Percentiles rank a stretch among this genome's conserved stretches.
These are phyloP conservation scores for Geococcyx californianus DNA, from an alignment of 2,113 vertebrate species.

Conservation along the genomic window DNA sequence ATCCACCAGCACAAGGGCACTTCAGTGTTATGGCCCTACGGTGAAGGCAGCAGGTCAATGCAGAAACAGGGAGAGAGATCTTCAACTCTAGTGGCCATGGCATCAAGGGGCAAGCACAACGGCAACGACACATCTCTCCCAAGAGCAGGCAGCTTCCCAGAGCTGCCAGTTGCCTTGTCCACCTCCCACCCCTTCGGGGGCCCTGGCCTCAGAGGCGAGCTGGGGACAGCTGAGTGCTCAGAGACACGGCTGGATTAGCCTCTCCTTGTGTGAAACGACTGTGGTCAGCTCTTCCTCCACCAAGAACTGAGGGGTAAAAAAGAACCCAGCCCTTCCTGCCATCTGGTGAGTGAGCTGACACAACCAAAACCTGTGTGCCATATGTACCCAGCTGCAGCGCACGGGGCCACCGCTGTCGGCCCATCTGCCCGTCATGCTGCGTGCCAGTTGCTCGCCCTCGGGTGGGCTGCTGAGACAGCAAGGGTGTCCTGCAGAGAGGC, in stretches of 20 bases:
- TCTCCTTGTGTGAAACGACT: not conserved
- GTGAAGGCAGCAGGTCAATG: not conserved
- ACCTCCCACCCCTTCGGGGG: not conserved
- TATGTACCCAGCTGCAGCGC: conserved; percentile 41
- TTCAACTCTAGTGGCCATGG: not conserved
- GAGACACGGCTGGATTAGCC: not conserved
- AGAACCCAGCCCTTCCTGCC: conserved; percentile 34
- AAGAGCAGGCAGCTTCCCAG: not conserved
- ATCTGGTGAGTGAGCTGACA: conserved; percentile 30
- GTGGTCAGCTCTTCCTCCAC: not conserved
- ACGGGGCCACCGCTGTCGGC: not conserved
- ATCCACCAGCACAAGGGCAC: not conserved
- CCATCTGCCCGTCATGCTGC: not conserved
- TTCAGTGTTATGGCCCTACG: accelerated
- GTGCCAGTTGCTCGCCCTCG: not conserved
- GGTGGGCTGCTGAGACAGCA: not conserved
- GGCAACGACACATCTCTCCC: not conserved
- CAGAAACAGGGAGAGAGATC: not conserved
- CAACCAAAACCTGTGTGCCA: conserved; percentile 34
- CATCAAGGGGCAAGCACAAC: not conserved
- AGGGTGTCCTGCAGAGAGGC: not conserved
- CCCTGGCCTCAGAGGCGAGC: not conserved
- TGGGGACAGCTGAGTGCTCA: not conserved
- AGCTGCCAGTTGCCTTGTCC: not conserved
- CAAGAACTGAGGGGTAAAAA: not conserved